These are phyloP conservation scores for Panurus biarmicus DNA, from an alignment of 2,113 vertebrate genomes.

Conservation along the genomic window DNA sequence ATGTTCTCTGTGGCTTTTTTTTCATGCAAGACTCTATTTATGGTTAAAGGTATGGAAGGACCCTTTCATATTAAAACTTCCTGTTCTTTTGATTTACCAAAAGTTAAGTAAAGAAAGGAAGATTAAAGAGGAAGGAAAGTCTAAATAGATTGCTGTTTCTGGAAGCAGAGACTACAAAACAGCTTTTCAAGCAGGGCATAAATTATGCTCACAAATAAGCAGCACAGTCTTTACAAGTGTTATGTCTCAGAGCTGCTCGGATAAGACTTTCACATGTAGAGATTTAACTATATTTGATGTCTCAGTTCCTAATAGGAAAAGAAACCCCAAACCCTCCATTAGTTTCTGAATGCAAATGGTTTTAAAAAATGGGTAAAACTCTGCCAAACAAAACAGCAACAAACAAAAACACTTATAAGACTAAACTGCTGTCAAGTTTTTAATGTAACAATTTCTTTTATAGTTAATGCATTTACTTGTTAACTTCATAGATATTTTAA, in stretches of 20 bases:
- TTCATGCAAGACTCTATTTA: neutral
- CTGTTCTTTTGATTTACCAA: conserved; percentile 40
- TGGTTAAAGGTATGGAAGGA: conserved; percentile 27
- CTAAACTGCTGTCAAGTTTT: neutral
- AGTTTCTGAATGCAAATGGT: neutral
- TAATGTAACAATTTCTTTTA: neutral
- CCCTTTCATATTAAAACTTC: conserved; percentile 28
- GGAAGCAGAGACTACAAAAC: conserved; percentile 30
- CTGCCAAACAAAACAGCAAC: neutral
- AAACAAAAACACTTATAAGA: neutral
- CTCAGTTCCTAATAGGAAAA: neutral
- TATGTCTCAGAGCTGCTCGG: neutral
- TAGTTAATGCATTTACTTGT: neutral
- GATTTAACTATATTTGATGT: neutral
- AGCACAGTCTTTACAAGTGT: neutral
- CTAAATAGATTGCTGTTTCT: conserved; percentile 37
- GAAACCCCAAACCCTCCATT: neutral
- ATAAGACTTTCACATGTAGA: neutral
- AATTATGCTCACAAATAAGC: conserved; percentile 34
- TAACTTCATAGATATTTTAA: neutral
- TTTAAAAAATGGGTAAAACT: neutral
- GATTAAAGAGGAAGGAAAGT: conserved; percentile 42
- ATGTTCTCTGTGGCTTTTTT: neutral
- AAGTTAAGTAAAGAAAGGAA: conserved; percentile 32
- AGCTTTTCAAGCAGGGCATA: conserved; percentile 29